Evolutionary conservation across 92 coral and sea anemone genomes (phyloP).

Genomic region (Desmophyllum pertusum): DNA sequence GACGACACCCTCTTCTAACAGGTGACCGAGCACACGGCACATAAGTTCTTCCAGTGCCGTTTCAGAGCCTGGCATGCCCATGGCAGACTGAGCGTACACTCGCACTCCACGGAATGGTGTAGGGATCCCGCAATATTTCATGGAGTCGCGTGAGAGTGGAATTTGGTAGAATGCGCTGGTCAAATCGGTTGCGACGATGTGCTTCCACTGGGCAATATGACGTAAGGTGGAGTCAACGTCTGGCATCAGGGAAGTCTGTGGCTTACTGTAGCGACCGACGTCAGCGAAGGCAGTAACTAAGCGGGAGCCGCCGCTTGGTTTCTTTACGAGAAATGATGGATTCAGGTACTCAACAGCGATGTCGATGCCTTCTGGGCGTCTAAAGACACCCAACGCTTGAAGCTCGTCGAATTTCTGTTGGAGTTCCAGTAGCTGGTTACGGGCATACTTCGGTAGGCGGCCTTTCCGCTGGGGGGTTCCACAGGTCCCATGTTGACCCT

Average conservation of each 20-base stretch:
- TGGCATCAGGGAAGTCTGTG: conserved; percentile 57
- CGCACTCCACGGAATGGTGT: too few relatives aligned
- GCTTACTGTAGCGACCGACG: conserved; percentile 60
- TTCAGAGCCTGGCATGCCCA: conserved; percentile 1
- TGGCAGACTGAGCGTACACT: not conserved
- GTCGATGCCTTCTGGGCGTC: conserved; percentile 48
- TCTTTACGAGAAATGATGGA: conserved; percentile 54
- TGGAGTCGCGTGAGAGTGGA: conserved; percentile 49
- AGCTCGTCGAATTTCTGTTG: conserved; percentile 52
- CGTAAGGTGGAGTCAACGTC: conserved; percentile 55
- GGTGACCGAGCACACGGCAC: not conserved
- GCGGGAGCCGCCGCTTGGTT: conserved; percentile 46
- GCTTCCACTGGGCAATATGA: conserved; percentile 63
- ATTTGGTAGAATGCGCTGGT: conserved; percentile 73
- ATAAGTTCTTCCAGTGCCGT: not conserved
- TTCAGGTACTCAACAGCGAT: conserved; percentile 40
- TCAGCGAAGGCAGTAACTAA: conserved; percentile 55
- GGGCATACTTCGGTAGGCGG: conserved; percentile 68
- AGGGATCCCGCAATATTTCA: too few relatives aligned
- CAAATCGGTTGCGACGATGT: conserved; percentile 54
- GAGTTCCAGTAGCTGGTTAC: conserved; percentile 34
- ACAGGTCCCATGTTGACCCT: conserved; percentile 80
- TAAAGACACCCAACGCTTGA: conserved; percentile 47
- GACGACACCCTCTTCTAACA: not conserved
- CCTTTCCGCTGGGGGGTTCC: conserved; percentile 69